Conservation (phyloP, 2,797 vertebrate genomes). For the Pterois miles region DNA sequence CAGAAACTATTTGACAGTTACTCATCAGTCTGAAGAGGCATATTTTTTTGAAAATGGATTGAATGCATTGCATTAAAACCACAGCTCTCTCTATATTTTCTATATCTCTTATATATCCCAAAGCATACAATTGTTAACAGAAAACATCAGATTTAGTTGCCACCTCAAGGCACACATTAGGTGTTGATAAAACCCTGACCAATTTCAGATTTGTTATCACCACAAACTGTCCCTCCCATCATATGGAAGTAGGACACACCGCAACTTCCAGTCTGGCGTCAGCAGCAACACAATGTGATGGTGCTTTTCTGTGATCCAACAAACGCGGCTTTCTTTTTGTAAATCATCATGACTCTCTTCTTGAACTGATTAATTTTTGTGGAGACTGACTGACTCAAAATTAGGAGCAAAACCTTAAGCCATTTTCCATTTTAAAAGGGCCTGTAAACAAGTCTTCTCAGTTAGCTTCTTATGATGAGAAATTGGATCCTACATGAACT, state of each 20-base stretch:
- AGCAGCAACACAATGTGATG: slow-evolving; percentile 49
- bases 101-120: not conserved
- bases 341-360: slow-evolving; percentile 36
- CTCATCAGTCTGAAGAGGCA: not conserved
- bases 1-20: not conserved
- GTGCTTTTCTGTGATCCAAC: slow-evolving; percentile 34
- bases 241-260: slow-evolving; percentile 41
- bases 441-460: not conserved
- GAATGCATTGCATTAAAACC: not conserved
- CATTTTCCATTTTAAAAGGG: slow-evolving; percentile 9
- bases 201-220: slow-evolving; percentile 7
- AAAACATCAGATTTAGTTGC: not conserved
- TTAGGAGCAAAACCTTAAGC: slow-evolving; percentile 38
- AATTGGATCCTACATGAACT: not conserved
- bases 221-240: slow-evolving; percentile 32
- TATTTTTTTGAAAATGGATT: slow-evolving; percentile 6
- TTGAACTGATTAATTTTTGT: slow-evolving; percentile 27
- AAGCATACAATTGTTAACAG: not conserved
- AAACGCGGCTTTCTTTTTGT: slow-evolving; percentile 23
- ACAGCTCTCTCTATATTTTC: not conserved
- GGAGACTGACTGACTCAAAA: not conserved
- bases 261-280: slow-evolving; percentile 40
- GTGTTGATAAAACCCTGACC: slow-evolving; percentile 14
- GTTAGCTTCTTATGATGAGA: not conserved
- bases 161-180: slow-evolving; percentile 1